phyloP scores from a whole-genome alignment of 2,113 vertebrate species.

The Danionella cerebrum region DNA sequence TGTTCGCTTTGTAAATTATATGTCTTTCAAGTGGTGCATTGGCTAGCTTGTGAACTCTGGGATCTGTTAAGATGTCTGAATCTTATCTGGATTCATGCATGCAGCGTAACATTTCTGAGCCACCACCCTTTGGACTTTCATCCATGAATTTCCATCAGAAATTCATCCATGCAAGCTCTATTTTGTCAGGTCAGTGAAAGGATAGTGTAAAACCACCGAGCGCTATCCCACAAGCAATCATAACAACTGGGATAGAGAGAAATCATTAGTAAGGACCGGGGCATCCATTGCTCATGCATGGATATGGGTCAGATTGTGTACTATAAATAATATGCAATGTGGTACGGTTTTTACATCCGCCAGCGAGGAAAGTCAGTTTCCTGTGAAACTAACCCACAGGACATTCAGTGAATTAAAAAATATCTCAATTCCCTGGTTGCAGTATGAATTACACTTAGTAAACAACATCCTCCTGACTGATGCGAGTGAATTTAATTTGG shows the following conservation, averaged over 20 bases:
- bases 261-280: not conserved
- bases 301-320: conserved; percentile 5
- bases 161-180: not conserved
- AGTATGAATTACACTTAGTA: not conserved
- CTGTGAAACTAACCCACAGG: not conserved
- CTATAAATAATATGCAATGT: conserved; percentile 2
- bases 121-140: conserved; percentile 4
- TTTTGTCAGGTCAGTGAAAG: conserved; percentile 9
- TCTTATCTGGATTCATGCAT: conserved; percentile 6
- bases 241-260: not conserved
- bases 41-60: conserved; percentile 13
- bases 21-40: not conserved
- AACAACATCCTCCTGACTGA: not conserved
- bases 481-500: not conserved
- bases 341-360: not conserved
- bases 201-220: not conserved
- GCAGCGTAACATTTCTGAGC: conserved; percentile 3
- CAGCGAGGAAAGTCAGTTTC: not conserved
- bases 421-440: not conserved
- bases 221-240: not conserved
- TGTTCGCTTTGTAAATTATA: conserved; percentile 19
- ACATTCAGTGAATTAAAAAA: not conserved
- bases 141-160: conserved; percentile 10
- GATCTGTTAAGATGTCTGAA: conserved; percentile 21
- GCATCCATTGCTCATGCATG: conserved; percentile 6